Conservation (phyloP, 2,797 vertebrate genomes). For the Malacoraja senta region DNA sequence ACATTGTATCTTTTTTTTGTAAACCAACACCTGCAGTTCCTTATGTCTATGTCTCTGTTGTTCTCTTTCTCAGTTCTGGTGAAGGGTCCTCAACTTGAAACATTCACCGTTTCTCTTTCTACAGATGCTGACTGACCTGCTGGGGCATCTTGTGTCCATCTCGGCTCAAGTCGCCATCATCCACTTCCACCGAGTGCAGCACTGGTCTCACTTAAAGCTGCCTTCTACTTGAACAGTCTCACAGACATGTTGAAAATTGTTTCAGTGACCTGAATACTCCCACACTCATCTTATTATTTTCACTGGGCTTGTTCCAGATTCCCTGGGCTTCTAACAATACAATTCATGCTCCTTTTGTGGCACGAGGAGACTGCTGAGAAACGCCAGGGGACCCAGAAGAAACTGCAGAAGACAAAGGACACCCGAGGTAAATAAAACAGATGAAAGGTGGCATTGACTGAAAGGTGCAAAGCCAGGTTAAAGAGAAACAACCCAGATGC, state of each 20-base stretch:
- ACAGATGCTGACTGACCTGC: too few species aligned
- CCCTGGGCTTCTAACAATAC: not conserved
- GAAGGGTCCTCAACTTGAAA: too few species aligned
- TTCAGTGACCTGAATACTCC: not conserved
- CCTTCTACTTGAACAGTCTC: not conserved
- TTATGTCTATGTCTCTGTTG: too few species aligned
- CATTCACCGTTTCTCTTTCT: too few species aligned
- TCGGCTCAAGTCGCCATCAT: not conserved
- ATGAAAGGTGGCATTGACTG: not conserved
- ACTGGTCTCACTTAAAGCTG: not conserved
- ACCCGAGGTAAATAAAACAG: not conserved
- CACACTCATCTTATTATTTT: not conserved
- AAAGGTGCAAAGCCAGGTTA: not conserved
- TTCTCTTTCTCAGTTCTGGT: too few species aligned
- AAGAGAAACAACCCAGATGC: not conserved
- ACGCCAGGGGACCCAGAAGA: not conserved
- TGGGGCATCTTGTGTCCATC: not conserved
- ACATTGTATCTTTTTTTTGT: too few species aligned
- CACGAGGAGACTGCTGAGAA: not conserved
- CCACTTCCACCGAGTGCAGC: not conserved
- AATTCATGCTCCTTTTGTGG: not conserved
- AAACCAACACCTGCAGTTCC: too few species aligned
- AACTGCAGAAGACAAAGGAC: not conserved
- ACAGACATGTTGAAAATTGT: not conserved
- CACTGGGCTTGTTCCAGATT: not conserved